Conservation (phyloP, 2,797 vertebrate genomes). For the Coregonus sp. region DNA sequence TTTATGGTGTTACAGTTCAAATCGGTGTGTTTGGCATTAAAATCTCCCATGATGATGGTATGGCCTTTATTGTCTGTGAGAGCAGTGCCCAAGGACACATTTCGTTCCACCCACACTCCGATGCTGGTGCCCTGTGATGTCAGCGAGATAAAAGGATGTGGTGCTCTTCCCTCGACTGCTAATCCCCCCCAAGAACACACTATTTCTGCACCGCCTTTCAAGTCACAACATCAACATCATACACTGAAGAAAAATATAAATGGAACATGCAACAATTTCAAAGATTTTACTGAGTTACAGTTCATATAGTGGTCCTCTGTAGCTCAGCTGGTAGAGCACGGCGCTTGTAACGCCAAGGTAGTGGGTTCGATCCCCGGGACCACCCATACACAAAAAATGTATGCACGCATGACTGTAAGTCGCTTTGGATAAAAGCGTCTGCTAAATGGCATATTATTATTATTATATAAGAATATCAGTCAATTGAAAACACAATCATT, state of each 20-base stretch:
- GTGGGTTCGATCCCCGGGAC: too few relatives aligned
- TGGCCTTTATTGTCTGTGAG: background rate
- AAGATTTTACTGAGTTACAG: too few relatives aligned
- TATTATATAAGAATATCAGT: background rate
- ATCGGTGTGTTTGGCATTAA: too few relatives aligned
- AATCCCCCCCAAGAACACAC: slow-evolving; percentile 44
- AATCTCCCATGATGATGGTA: background rate
- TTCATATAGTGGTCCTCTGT: too few relatives aligned
- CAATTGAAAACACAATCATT: too few relatives aligned
- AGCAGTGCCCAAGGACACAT: slow-evolving; percentile 40
- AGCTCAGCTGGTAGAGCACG: too few relatives aligned
- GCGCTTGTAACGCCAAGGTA: too few relatives aligned
- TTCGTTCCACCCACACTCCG: slow-evolving; percentile 66
- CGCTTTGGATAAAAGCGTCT: too few relatives aligned
- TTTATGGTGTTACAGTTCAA: too few relatives aligned
- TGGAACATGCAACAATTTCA: background rate
- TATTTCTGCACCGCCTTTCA: slow-evolving; percentile 37
- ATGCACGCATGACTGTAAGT: too few relatives aligned
- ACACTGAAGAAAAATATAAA: background rate
- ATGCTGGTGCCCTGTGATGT: slow-evolving; percentile 52
- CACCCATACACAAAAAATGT: too few relatives aligned
- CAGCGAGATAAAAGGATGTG: slow-evolving; percentile 61
- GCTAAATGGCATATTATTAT: too few relatives aligned
- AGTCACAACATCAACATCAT: slow-evolving; percentile 27
- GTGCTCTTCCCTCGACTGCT: slow-evolving; percentile 41